Base-by-base conservation (phyloP, 2,113 vertebrate species). In the Gasterosteus aculeatus region DNA sequence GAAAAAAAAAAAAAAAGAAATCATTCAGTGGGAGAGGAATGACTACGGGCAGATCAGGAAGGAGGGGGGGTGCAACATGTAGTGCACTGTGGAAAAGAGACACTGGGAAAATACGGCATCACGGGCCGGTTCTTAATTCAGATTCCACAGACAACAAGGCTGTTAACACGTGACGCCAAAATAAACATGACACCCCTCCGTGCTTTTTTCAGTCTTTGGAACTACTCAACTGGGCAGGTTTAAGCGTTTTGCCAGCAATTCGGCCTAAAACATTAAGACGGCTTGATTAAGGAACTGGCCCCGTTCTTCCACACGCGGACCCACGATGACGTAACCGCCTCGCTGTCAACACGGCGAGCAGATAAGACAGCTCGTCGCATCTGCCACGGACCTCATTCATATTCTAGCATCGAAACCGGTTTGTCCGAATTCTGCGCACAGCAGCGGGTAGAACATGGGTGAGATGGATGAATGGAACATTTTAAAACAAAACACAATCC, bases 401-500 rank as follows among this genome's bases (percentile, higher is more conserved):
- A 93, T 92, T 93, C 92, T 87, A 49, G 74, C 42, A 86, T 83
- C 86, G 83, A 89, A 86, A 77, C 18, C 74, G 72, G 89, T 11
- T 84, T 60, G 78, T 86, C 88, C 80, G 86, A 91, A 92, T 92
- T 92, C 89, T 85, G 80, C 62, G 73, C 88, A 92, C 92, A 92
- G 89, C 90, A 69, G 90, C 84, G 87, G 64, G 88, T 72, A 85
- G 86, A 91, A 91, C 92, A 93, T 93, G 92, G 87, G 79, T 90
- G 89, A 78, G 88, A 92, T 89, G 89, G 87, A 92, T 93, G 90
- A 93, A 93, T 90, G 88, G 91, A 92, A 93, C 90, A 92, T 93
- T 93, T 92, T 87, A 92, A 92, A 92, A 92, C 82, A 86, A 92
- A 93, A 93, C 87, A 93, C 91, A 93, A 92, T 92, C 89, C 86